Evolutionary conservation across 2,888 invertebrate species (phyloP), one percentile per base, ranked within the genome.

Genomic region (Ormyrus nitidulus): DNA sequence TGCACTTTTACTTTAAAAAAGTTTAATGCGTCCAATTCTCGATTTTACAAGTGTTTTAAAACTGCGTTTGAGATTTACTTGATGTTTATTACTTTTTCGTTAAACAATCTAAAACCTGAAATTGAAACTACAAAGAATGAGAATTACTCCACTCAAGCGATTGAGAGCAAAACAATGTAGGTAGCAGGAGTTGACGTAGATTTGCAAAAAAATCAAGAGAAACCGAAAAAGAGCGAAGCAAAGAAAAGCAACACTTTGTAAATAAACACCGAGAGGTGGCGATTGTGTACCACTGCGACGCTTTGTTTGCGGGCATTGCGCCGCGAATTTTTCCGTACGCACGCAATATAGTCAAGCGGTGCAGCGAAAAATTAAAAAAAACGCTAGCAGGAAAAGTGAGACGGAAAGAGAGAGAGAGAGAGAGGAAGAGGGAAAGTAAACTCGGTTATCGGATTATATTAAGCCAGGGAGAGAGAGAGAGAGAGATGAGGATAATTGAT

Each of bases 371-470:
- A 62, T n/a, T 11, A 62, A 62, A 62, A 49, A 49, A 64, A 72
- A 13, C 59, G 13, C 58, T 10, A 9, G 53, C 9, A 46, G 10
- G 51, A 64, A 49, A 58, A 48, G 19, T 34, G 46, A 53, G 10
- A 62, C 64, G n/a, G 54, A 46, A 5, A n/a, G 72, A 56, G 10
- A 44, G 44, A 34, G 34, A 34, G 34, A 4, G 34, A 34, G 34
- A 34, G 34, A 34, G 34, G 34, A 77, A 56, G 10, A 44, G 44
- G 5, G n/a, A 34, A 34, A 48, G 51, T 13, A 53, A 58, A 70
- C 65, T 64, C 64, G 59, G 70, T 75, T 49, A 80, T 76, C 76
- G 58, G 71, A 80, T 80, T 75, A 79, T 75, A 70, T 79, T 66
- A 66, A 75, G 66, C 54, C 54, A 8, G 9, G n/a, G 58, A 5